These are phyloP conservation scores for Drosophila lini DNA, from an alignment of 1,140 invertebrate species.

Conservation along the genomic window DNA sequence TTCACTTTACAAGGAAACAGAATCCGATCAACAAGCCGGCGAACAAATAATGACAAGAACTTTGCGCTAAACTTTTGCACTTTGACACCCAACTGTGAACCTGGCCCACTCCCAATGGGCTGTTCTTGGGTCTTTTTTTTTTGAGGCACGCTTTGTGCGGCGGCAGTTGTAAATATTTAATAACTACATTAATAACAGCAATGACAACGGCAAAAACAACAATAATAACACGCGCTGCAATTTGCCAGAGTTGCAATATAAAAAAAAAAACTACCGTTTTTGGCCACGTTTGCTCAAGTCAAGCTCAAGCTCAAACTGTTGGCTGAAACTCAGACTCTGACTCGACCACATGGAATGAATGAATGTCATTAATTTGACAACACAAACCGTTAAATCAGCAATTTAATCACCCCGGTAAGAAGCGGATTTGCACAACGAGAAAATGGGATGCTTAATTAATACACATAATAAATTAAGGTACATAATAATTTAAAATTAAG, in stretches of 20 bases:
- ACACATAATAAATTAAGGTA: too few species aligned
- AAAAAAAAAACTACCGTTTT: conserved; percentile 80
- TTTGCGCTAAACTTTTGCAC: conserved; percentile 78
- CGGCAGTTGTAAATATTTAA: conserved; percentile 81
- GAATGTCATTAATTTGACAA: conserved; percentile 84
- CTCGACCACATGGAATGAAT: conserved; percentile 74
- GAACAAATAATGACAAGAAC: conserved; percentile 79
- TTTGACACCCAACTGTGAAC: conserved; percentile 67
- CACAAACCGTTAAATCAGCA: conserved; percentile 84
- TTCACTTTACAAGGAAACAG: conserved; percentile 48
- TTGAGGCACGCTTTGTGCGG: conserved; percentile 61
- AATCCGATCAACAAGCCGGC: conserved; percentile 39
- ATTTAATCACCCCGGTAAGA: conserved; percentile 67
- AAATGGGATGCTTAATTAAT: conserved; percentile 1
- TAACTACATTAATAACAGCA: conserved; percentile 81
- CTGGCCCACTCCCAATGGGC: conserved; percentile 29
- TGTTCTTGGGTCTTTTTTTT: neutral
- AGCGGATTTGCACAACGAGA: conserved; percentile 30
- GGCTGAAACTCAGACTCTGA: conserved; percentile 29
- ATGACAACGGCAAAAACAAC: conserved; percentile 50
- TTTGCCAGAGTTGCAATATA: conserved; percentile 62
- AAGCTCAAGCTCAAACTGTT: conserved; percentile 9
- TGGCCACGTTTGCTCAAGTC: conserved; percentile 51
- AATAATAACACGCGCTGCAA: conserved; percentile 78
- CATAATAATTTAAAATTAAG: too few species aligned